Percentiles rank a stretch among this genome's conserved stretches.
Evolutionary conservation across 2,797 vertebrate species (phyloP).

Genomic region (Peromyscus melanophrys): DNA sequence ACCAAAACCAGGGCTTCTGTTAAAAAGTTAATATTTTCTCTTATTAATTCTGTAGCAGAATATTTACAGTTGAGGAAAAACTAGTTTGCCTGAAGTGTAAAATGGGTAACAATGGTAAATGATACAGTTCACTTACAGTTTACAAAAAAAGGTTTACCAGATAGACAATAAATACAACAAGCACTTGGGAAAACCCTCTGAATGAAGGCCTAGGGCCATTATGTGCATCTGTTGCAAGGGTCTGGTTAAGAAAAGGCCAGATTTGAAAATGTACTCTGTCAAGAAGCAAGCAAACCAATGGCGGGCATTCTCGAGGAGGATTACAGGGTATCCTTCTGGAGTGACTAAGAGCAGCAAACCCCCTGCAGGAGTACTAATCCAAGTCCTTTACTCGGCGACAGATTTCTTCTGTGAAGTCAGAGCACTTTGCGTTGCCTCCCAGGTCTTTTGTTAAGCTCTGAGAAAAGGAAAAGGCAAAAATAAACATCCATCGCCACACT

Average conservation of each 20-base stretch:
- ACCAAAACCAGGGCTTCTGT: slow-evolving; percentile 80
- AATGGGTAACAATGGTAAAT: slow-evolving; percentile 77
- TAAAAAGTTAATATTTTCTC: slow-evolving; percentile 85
- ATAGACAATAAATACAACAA: slow-evolving; percentile 86
- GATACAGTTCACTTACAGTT: slow-evolving; percentile 75
- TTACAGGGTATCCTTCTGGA: slow-evolving; percentile 14
- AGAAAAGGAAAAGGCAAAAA: slow-evolving; percentile 52
- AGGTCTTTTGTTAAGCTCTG: slow-evolving; percentile 97
- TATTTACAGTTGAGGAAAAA: slow-evolving; percentile 84
- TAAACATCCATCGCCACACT: background rate
- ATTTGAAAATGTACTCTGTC: slow-evolving; percentile 77
- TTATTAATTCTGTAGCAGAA: slow-evolving; percentile 74
- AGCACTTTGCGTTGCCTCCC: slow-evolving; percentile 96
- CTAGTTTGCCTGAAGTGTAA: slow-evolving; percentile 77
- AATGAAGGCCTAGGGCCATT: slow-evolving; percentile 81
- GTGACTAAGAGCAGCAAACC: background rate
- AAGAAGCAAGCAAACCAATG: slow-evolving; percentile 75
- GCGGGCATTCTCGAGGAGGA: slow-evolving; percentile 41
- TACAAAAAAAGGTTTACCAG: slow-evolving; percentile 82
- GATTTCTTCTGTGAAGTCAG: slow-evolving; percentile 96
- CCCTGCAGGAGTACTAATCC: slow-evolving; percentile 66
- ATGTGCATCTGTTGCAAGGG: slow-evolving; percentile 73
- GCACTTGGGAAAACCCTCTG: slow-evolving; percentile 84
- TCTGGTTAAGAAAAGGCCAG: slow-evolving; percentile 83
- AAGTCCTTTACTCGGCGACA: slow-evolving; percentile 93